Evolutionary conservation across 2,113 vertebrate genomes (phyloP).

Genomic region (Campylomormyrus tamandua): DNA sequence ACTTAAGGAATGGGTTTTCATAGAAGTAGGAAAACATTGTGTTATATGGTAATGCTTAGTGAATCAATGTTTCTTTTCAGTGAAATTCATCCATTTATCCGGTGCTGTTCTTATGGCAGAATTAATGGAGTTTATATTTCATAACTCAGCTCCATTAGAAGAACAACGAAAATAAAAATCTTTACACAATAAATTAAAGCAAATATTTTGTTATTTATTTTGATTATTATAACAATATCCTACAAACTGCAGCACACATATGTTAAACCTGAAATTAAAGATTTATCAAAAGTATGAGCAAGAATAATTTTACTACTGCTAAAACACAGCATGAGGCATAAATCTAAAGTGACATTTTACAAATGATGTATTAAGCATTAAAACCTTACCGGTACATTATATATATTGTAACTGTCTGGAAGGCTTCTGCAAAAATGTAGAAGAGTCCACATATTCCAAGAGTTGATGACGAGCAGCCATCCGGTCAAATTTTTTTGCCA

Average conservation of each 20-base stretch:
- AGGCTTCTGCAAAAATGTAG: not conserved
- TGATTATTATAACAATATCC: not conserved
- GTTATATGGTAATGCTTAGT: not conserved
- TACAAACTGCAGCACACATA: not conserved
- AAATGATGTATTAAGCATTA: not conserved
- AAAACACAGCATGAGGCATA: constrained; percentile 12
- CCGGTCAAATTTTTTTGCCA: not conserved
- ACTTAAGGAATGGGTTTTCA: not conserved
- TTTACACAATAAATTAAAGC: not conserved
- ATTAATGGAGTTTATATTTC: not conserved
- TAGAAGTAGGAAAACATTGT: not conserved
- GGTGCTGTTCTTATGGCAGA: not conserved
- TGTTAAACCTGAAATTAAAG: not conserved
- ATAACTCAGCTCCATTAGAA: not conserved
- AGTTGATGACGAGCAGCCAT: not conserved
- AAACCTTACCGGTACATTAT: not conserved
- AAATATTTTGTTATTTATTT: constrained; percentile 14
- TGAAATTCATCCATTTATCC: not conserved
- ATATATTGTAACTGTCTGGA: too few relatives aligned
- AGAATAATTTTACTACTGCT: constrained; percentile 9
- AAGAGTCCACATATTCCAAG: not conserved
- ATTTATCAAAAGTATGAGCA: not conserved
- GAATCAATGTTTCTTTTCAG: not conserved
- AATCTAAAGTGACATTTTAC: not conserved
- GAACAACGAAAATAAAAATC: not conserved